Conservation (phyloP, 2,888 invertebrate species). For the Pegoplata infirma region DNA sequence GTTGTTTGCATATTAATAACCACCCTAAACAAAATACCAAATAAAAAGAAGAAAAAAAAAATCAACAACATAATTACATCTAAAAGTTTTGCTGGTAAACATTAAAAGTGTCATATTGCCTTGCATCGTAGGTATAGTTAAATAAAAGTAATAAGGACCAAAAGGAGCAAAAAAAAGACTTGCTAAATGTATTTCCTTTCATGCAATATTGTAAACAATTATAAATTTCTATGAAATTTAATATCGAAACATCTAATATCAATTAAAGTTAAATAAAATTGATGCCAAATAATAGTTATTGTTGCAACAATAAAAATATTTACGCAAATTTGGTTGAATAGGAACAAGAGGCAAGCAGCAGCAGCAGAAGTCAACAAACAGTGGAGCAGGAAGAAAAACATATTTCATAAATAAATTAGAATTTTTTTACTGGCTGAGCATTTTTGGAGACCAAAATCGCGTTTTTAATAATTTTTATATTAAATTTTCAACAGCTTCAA, state of each 20-base stretch:
- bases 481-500: too few relatives aligned
- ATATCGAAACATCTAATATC: conserved; percentile 49
- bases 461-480: too few relatives aligned
- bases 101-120: conserved; percentile 54
- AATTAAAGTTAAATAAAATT: conserved; percentile 50
- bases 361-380: too few relatives aligned
- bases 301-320: not conserved
- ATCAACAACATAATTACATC: conserved; percentile 38
- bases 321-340: not conserved
- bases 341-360: not conserved
- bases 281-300: conserved; percentile 20
- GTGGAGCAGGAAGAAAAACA: too few relatives aligned
- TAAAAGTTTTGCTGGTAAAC: not conserved
- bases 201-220: conserved; percentile 30
- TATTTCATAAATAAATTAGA: too few relatives aligned
- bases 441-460: too few relatives aligned
- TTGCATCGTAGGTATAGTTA: too few relatives aligned
- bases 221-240: conserved; percentile 52
- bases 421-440: too few relatives aligned
- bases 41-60: too few relatives aligned
- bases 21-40: conserved; percentile 5
- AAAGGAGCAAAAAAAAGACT: too few relatives aligned
- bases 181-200: too few relatives aligned
- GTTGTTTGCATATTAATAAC: not conserved
- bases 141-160: conserved; percentile 9